Conservation (phyloP, 1,140 invertebrate genomes). For the Harpegnathos saltator region DNA sequence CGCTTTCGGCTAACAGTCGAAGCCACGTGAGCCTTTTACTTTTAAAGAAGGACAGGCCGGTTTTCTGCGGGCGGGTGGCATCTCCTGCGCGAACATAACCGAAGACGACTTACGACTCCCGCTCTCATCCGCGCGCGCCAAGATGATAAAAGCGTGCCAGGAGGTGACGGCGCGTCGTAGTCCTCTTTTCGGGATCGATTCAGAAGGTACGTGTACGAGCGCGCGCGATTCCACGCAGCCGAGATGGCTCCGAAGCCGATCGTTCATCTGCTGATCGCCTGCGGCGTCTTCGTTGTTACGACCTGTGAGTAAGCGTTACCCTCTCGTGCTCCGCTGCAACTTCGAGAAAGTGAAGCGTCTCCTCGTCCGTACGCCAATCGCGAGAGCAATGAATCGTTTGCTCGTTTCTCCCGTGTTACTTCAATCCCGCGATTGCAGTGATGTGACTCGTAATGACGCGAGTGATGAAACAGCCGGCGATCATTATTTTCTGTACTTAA, state of each 20-base stretch:
- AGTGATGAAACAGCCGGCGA: not conserved
- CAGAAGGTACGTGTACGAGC: slow-evolving; percentile 40
- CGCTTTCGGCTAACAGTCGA: not conserved
- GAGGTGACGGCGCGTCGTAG: slow-evolving; percentile 74
- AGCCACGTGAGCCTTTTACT: not conserved
- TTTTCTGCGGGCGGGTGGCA: not conserved
- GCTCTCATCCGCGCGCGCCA: slow-evolving; percentile 33
- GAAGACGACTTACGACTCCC: slow-evolving; percentile 18
- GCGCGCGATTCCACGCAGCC: slow-evolving; percentile 24
- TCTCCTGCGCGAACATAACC: not conserved
- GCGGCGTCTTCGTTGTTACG: slow-evolving; percentile 62
- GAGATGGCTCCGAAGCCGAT: slow-evolving; percentile 65
- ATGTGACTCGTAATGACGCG: not conserved
- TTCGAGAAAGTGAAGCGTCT: slow-evolving; percentile 71
- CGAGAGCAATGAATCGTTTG: not conserved
- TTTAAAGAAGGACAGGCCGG: not conserved
- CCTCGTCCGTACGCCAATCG: not conserved
- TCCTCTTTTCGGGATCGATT: slow-evolving; percentile 74
- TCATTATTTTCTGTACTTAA: not conserved
- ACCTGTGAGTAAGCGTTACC: slow-evolving; percentile 69
- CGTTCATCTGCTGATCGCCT: slow-evolving; percentile 66
- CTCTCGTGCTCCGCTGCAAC: not conserved
- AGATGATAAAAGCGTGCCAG: slow-evolving; percentile 81
- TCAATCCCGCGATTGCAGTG: not conserved
- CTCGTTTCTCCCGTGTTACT: not conserved